Evolutionary conservation across 2,113 vertebrate genomes (phyloP), one percentile per base, ranked within the genome.

Genomic region (Sinocyclocheilus anophthalmus): DNA sequence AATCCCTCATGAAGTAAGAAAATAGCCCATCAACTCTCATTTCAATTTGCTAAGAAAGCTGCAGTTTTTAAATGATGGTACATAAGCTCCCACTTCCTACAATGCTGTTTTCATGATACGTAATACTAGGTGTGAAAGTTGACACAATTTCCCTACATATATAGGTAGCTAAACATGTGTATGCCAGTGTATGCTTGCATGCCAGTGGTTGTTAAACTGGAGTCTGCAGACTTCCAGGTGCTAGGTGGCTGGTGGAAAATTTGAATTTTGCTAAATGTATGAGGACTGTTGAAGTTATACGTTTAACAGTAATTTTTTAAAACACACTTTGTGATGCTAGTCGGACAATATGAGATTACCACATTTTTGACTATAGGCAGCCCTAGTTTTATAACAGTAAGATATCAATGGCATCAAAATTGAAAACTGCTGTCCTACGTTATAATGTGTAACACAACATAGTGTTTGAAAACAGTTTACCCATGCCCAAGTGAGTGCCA

Each of bases 401-500:
- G 30, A 20, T 72, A 20, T 22, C 8, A 78, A 20, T 65, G 12
- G 61, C 24, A 26, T 65, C 11, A 13, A 24, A 24, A 11, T 5
- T 16, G n/a, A 26, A 65, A 65, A 63, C 11, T 2, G 12, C 4
- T 65, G n/a, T 65, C n/a, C n/a, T 65, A 12, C n/a, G 22, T n/a
- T 65, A 26, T 26, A 65, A 26, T n/a, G 5, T 80, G 3, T 84
- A 63, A 24, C 16, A 5, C n/a, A 84, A 83, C 10, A 55, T 18
- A 83, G 8, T 63, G 86, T 82, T 72, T 24, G 30, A 73, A 57
- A 22, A 73, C 6, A 50, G 20, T 48, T 85, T 93, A 94, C 94
- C 94, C 94, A 94, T 94, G 83, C 94, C 93, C 85, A 95, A 89
- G 77, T 95, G 93, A 83, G 95, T 94, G 95, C 97, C 96, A 86